Conservation (phyloP, 2,113 vertebrate species). For the Erpornis zantholeuca region DNA sequence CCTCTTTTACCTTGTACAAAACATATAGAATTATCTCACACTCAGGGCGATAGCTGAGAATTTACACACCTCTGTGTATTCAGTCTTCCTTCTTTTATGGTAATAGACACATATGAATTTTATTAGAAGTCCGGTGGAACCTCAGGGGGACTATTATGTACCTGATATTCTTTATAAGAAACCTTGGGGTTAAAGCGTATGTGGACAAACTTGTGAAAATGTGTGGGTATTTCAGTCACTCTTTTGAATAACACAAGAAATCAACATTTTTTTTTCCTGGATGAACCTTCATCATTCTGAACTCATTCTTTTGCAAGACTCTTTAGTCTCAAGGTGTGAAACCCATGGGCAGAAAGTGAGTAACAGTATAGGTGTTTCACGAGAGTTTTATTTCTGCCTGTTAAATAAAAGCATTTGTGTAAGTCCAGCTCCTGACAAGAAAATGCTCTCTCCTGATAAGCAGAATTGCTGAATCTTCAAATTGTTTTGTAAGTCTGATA, state of each 20-base stretch:
- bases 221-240: not conserved
- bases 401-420: not conserved
- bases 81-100: not conserved
- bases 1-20: not conserved
- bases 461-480: not conserved
- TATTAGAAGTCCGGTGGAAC: not conserved
- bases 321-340: not conserved
- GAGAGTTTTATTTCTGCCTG: not conserved
- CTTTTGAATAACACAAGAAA: not conserved
- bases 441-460: not conserved
- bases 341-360: not conserved
- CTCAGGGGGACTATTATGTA: not conserved
- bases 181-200: not conserved
- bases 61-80: not conserved
- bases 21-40: not conserved
- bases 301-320: not conserved
- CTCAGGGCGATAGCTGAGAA: not conserved
- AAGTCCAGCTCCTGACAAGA: not conserved
- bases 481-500: not conserved
- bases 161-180: not conserved
- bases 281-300: not conserved
- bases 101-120: not conserved
- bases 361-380: accelerated
- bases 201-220: not conserved
- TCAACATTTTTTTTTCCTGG: not conserved